These are phyloP conservation scores for Grus americana DNA, from an alignment of 2,113 vertebrate genomes.

Conservation along the genomic window DNA sequence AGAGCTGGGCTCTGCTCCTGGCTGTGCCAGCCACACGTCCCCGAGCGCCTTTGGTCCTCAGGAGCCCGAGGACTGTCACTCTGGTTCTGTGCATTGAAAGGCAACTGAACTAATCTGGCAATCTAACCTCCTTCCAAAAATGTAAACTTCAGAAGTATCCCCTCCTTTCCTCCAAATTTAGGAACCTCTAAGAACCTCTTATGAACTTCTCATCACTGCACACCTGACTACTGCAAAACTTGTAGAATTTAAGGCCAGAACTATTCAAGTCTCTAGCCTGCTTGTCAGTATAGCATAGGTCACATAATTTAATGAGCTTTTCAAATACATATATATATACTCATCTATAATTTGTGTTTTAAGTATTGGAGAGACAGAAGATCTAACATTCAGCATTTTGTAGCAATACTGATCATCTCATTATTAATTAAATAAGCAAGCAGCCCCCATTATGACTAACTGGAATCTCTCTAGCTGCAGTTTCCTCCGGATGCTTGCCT, in stretches of 20 bases:
- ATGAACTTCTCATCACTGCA: neutral
- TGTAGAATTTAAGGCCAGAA: neutral
- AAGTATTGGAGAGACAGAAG: neutral
- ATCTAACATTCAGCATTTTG: neutral
- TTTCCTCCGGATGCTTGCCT: neutral
- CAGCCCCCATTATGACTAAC: neutral
- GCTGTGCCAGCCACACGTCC: neutral
- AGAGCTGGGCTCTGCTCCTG: neutral
- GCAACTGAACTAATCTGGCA: neutral
- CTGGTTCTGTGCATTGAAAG: neutral
- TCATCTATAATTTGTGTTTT: neutral
- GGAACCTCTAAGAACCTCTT: neutral
- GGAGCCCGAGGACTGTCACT: neutral
- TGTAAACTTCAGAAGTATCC: neutral
- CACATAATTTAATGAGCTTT: neutral
- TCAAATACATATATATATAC: neutral
- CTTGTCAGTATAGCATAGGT: neutral
- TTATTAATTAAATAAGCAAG: neutral
- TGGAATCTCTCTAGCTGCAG: neutral
- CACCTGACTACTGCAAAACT: neutral
- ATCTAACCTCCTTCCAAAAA: neutral
- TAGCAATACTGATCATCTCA: fast-evolving
- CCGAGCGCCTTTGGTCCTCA: fast-evolving
- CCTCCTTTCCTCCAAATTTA: neutral
- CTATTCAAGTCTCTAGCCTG: neutral